These are phyloP conservation scores for Harmothoe impar DNA, from an alignment of 2,888 invertebrate species.

Conservation along the genomic window DNA sequence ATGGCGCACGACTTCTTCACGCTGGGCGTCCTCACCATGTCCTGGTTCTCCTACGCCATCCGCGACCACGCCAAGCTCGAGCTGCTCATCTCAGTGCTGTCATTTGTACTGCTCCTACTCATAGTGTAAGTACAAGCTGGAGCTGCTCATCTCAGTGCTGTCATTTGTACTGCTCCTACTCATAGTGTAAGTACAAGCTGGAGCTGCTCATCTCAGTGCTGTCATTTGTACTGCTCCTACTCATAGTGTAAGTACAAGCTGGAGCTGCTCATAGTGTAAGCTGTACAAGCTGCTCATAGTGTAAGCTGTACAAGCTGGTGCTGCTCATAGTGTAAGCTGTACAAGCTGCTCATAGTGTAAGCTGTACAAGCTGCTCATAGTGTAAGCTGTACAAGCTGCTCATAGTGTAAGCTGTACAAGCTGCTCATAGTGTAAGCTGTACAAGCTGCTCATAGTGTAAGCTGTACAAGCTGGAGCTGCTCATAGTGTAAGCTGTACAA, in stretches of 20 bases:
- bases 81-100: slow-evolving; percentile 63
- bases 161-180: neutral
- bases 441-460: no score
- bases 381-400: no score
- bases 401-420: no score
- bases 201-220: slow-evolving; percentile 54
- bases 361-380: no score
- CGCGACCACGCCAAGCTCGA: slow-evolving; percentile 72
- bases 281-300: no score
- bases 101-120: neutral
- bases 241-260: slow-evolving; percentile 59
- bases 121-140: slow-evolving; percentile 59
- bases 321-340: no score
- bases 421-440: no score
- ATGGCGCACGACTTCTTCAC: slow-evolving; percentile 72
- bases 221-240: neutral
- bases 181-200: slow-evolving; percentile 64
- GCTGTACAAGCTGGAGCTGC: no score
- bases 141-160: slow-evolving; percentile 62
- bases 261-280: slow-evolving; percentile 72
- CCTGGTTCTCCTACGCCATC: slow-evolving; percentile 71
- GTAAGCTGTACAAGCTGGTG: slow-evolving; percentile 71
- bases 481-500: no score
- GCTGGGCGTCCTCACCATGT: slow-evolving; percentile 71
- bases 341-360: no score